These are phyloP conservation scores for Pseudomyrmex flavicornis DNA, from an alignment of 1,140 invertebrate genomes.

Conservation along the genomic window DNA sequence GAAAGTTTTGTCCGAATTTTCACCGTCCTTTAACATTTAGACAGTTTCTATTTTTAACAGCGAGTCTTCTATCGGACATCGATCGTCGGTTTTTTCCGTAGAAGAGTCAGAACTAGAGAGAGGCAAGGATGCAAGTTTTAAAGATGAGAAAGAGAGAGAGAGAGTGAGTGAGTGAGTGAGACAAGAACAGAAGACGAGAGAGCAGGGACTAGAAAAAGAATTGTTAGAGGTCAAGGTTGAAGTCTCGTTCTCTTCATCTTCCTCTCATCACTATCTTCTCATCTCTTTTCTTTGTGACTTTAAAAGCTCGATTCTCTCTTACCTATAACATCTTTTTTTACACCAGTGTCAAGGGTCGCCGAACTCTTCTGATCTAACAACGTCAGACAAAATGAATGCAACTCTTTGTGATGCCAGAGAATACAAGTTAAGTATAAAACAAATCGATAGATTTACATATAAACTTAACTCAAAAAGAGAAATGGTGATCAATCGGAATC, in stretches of 20 bases:
- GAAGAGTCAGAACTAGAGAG: constrained; percentile 14
- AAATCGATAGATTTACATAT: not conserved
- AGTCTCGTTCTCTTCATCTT: constrained; percentile 35
- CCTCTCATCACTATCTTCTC: constrained; percentile 22
- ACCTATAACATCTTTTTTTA: not conserved
- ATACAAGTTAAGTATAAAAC: not conserved
- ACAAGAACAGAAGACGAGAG: not conserved
- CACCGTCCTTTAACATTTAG: constrained; percentile 67
- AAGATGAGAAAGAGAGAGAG: not conserved
- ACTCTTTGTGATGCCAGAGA: not conserved
- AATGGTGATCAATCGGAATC: not conserved
- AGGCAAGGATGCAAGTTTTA: not conserved
- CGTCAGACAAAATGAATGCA: not conserved
- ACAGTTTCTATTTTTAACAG: constrained; percentile 66
- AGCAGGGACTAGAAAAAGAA: constrained; percentile 1
- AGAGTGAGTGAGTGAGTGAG: not conserved
- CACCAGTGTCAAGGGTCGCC: constrained; percentile 58
- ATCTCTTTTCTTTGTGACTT: not conserved
- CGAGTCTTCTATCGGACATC: constrained; percentile 57
- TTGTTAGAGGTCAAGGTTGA: constrained; percentile 70
- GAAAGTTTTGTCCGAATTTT: not conserved
- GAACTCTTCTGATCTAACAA: constrained; percentile 55
- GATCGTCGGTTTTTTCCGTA: constrained; percentile 64
- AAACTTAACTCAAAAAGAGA: constrained; percentile 1
- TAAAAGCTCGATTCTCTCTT: not conserved